Evolutionary conservation across 2,888 invertebrate genomes (phyloP).

Genomic region (Melieria omissa): DNA sequence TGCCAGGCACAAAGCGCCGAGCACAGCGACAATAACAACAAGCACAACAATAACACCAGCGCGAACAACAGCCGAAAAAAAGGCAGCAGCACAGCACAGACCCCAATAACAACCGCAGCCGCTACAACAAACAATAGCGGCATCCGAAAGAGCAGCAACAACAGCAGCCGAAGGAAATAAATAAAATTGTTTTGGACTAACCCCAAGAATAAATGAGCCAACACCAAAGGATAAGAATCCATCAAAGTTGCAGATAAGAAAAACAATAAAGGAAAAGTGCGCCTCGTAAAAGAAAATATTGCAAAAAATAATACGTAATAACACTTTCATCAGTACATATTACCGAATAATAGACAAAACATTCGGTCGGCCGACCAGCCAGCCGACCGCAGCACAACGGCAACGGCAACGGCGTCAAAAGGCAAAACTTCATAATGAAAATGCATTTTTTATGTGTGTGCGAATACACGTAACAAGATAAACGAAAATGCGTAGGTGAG

Average conservation of each 20-base stretch:
- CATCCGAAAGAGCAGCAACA: neutral
- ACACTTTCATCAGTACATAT: neutral
- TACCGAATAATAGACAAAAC: neutral
- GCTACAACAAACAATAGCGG: too few relatives aligned
- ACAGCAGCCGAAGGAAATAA: slow-evolving; percentile 15
- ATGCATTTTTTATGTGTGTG: slow-evolving; percentile 29
- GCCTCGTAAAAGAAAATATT: neutral
- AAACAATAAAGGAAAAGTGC: slow-evolving; percentile 7
- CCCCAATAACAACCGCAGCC: too few relatives aligned
- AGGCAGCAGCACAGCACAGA: too few relatives aligned
- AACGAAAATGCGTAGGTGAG: too few relatives aligned
- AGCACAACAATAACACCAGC: too few relatives aligned
- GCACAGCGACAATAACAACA: neutral
- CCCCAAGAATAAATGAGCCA: slow-evolving; percentile 27
- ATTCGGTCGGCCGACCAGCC: too few relatives aligned
- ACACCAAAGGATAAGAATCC: slow-evolving; percentile 32
- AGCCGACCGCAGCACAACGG: too few relatives aligned
- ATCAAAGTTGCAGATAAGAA: slow-evolving; percentile 30
- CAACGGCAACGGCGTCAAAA: slow-evolving; percentile 1
- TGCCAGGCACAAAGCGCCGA: slow-evolving; percentile 14
- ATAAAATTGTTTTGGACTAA: slow-evolving; percentile 27
- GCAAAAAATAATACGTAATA: neutral
- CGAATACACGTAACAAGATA: neutral
- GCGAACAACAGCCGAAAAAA: too few relatives aligned
- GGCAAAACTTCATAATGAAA: slow-evolving; percentile 32